These are phyloP conservation scores for Tachina fera DNA, from an alignment of 2,888 invertebrate genomes.

Conservation along the genomic window DNA sequence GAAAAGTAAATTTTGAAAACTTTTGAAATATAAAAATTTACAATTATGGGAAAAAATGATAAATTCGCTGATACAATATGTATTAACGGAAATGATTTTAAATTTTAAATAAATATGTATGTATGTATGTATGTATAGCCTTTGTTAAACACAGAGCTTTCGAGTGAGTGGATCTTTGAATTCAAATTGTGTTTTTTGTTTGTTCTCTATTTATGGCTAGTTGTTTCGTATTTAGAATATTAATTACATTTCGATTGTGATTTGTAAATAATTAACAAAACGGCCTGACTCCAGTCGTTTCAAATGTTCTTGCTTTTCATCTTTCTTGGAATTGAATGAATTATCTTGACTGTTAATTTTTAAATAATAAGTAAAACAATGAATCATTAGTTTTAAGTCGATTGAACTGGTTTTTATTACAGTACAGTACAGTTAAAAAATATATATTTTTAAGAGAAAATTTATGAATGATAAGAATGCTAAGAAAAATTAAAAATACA, in stretches of 20 bases:
- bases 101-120: neutral
- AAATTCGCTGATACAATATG: neutral
- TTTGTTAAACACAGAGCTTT: neutral
- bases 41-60: too few species aligned
- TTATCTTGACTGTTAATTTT: slow-evolving; percentile 14
- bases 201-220: slow-evolving; percentile 4
- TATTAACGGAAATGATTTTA: slow-evolving; percentile 4
- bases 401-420: slow-evolving; percentile 45
- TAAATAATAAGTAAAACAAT: slow-evolving; percentile 14
- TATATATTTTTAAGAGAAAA: neutral
- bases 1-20: neutral
- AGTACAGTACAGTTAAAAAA: too few species aligned
- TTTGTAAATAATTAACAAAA: slow-evolving; percentile 15
- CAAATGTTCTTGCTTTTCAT: slow-evolving; percentile 4
- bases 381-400: slow-evolving; percentile 42
- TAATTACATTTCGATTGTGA: slow-evolving; percentile 5
- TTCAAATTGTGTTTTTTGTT: neutral
- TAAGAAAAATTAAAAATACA: too few species aligned
- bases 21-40: neutral
- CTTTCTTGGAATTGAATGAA: neutral
- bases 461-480: neutral
- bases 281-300: slow-evolving; percentile 4
- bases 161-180: neutral
- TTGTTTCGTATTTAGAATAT: slow-evolving; percentile 20
- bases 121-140: neutral